Base-by-base conservation (phyloP, 2,113 vertebrate species). In the Struthio camelus region DNA sequence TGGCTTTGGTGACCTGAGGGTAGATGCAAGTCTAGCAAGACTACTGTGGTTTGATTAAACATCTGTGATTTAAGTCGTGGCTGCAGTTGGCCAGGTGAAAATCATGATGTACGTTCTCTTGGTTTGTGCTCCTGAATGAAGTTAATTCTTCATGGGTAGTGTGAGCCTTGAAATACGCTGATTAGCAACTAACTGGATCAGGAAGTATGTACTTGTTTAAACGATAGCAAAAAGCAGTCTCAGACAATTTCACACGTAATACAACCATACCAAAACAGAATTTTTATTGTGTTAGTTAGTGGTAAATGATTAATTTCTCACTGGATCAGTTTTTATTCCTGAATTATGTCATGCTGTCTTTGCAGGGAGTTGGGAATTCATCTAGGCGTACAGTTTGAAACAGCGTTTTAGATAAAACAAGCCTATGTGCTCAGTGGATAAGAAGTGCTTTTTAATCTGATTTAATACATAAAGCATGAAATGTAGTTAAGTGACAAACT, bases 31-130 rank as follows among this genome's bases (percentile, higher is more conserved):
- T 32, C 34, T 10, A 3, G 1, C 20, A 2, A 6, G 54, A 2
- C 20, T 22, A 1, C 14, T 0, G 3, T 42, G 69, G 18, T 65
- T 69, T 42, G 73, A 16, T 18, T 18, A 10, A 30, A 16, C 22
- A 40, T 18, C 22, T 1, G 17, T 10, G 69, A 28, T 83, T 53
- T 15, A 36, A 75, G 59, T 10, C 50, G 1, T 6, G 34, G 28
- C 32, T 53, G 64, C 64, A 42, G 27, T 30, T 30, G 27, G 76
- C 22, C 8, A 27, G 0, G 5, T 80, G 56, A 12, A 50, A 83
- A 53, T 22, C 36, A 0, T 0, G 8, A n/a, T 10, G 27, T 12
- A 1, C 0, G 6, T 23, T 46, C 62, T 42, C 61, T 51, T 40
- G 24, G 1, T 44, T 44, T 56, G 46, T 14, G 34, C n/a, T 70